These are phyloP conservation scores for Xenopus petersii DNA, from an alignment of 2,797 vertebrate species.

Conservation along the genomic window DNA sequence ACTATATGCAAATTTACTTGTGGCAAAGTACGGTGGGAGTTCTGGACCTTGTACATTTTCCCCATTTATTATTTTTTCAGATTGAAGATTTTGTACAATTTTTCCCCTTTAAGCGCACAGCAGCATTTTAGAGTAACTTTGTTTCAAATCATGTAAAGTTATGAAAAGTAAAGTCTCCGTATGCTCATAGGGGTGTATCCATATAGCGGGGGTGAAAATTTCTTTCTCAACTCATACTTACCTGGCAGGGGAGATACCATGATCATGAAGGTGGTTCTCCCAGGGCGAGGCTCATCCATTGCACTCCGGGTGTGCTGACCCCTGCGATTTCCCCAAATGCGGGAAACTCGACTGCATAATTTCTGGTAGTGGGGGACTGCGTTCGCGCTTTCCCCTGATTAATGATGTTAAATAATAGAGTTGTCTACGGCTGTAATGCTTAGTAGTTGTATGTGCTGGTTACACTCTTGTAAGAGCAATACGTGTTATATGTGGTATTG, in stretches of 20 bases:
- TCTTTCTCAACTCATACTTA: background rate
- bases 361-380: conserved; percentile 4
- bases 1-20: no score
- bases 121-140: background rate
- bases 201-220: background rate
- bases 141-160: no score
- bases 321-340: conserved; percentile 36
- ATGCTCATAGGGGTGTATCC: background rate
- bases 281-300: conserved; percentile 36
- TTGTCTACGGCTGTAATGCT: no score
- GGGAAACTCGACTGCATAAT: conserved; percentile 15
- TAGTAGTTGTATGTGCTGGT: no score
- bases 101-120: no score
- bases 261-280: conserved; percentile 26
- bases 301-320: conserved; percentile 35
- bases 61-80: no score
- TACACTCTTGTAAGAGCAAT: no score
- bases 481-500: no score
- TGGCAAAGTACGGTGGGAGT: no score
- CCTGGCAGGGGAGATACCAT: conserved; percentile 26
- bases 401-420: background rate
- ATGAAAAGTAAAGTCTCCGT: background rate
- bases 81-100: no score
- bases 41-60: no score
- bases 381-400: background rate